These are phyloP conservation scores for Protobothrops flavoviridis DNA, from an alignment of 2,113 vertebrate genomes.

Conservation along the genomic window DNA sequence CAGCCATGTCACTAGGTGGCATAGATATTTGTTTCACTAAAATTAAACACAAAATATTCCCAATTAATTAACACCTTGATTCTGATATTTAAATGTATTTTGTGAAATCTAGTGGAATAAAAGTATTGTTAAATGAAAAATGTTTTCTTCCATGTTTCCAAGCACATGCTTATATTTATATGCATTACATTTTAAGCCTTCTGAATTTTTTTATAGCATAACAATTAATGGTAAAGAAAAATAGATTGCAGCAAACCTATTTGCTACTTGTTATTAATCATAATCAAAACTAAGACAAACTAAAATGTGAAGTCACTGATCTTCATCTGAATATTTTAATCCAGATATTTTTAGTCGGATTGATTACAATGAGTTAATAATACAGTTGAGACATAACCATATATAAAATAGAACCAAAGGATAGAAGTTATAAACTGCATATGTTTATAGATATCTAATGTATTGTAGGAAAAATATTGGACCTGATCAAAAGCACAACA, in stretches of 20 bases:
- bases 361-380: background rate
- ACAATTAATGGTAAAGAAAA: background rate
- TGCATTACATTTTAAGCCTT: background rate
- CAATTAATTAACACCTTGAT: background rate
- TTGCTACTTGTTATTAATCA: background rate
- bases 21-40: conserved; percentile 80
- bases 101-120: background rate
- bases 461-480: background rate
- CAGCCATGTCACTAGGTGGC: conserved; percentile 61
- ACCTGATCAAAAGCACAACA: background rate
- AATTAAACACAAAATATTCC: conserved; percentile 42
- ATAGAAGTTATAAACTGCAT: background rate
- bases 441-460: background rate
- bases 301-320: background rate
- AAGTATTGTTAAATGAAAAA: background rate
- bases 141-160: background rate
- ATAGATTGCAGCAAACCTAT: background rate
- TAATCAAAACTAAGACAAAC: background rate
- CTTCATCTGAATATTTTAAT: background rate
- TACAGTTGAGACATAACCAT: background rate
- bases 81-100: background rate
- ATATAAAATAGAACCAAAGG: background rate
- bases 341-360: background rate
- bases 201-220: background rate
- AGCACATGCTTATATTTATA: background rate